phyloP scores from a whole-genome alignment of 2,888 invertebrate species.

The Ectemnius continuus region DNA sequence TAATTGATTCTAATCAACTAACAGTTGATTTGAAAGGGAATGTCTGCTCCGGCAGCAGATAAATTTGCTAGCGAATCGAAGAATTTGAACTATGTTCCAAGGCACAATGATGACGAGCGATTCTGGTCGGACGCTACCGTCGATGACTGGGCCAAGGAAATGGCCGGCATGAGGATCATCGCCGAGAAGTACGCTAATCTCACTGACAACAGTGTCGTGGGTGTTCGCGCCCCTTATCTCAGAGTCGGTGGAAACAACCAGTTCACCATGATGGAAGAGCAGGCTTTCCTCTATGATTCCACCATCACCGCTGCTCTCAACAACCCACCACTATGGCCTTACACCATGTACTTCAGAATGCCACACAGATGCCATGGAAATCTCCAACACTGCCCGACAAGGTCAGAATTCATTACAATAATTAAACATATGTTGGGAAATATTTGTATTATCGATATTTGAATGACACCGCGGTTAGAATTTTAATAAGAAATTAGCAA shows the following conservation, averaged over 20 bases:
- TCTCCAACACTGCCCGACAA: conserved; percentile 92
- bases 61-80: conserved; percentile 2
- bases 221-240: conserved; percentile 93
- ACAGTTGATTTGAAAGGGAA: too few species aligned
- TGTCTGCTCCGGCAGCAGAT: not conserved
- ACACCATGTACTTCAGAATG: conserved; percentile 98
- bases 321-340: conserved; percentile 97
- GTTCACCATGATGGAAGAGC: conserved; percentile 98
- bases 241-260: conserved; percentile 97
- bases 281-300: conserved; percentile 96
- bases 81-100: conserved; percentile 73
- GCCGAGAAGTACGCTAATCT: conserved; percentile 93
- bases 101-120: conserved; percentile 93
- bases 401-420: conserved; percentile 71
- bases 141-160: conserved; percentile 96
- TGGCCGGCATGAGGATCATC: conserved; percentile 95
- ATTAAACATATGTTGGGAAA: not conserved
- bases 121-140: conserved; percentile 96
- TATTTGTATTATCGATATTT: not conserved
- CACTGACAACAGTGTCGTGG: conserved; percentile 94
- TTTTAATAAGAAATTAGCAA: not conserved
- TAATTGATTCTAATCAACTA: too few species aligned
- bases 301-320: conserved; percentile 95
- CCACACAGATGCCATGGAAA: conserved; percentile 96
- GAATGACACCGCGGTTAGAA: not conserved